Percentiles rank a stretch among this genome's conserved stretches.
phyloP scores from a whole-genome alignment of 2,888 invertebrate species.

The Elegia similella region DNA sequence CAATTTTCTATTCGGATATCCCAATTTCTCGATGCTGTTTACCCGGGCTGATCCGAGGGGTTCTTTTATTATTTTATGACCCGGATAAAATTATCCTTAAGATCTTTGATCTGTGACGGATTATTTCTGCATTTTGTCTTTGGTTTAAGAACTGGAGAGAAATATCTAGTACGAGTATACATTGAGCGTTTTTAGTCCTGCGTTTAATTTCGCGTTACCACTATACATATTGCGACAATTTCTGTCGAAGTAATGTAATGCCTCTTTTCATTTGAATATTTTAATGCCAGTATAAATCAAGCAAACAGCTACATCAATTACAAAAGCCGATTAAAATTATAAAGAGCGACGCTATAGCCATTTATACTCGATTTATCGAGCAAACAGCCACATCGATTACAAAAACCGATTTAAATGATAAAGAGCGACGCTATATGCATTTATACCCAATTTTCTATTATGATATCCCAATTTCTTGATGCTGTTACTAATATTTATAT shows the following conservation, averaged over 20 bases:
- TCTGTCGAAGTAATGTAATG: too few relatives aligned
- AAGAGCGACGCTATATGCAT: neutral
- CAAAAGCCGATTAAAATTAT: neutral
- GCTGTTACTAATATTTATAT: too few relatives aligned
- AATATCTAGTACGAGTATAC: too few relatives aligned
- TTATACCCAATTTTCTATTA: neutral
- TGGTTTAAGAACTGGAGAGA: neutral
- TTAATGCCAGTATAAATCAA: neutral
- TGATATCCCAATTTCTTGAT: conserved; percentile 7
- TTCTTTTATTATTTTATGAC: neutral
- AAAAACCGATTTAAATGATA: neutral
- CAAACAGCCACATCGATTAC: neutral
- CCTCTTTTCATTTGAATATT: neutral
- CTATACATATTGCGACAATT: too few relatives aligned
- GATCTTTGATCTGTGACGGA: neutral
- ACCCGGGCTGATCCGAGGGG: neutral
- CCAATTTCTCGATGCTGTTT: conserved; percentile 11
- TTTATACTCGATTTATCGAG: too few relatives aligned
- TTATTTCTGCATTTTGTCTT: neutral
- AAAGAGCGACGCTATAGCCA: neutral
- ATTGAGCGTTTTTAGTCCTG: too few relatives aligned
- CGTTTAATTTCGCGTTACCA: too few relatives aligned
- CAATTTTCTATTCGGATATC: neutral
- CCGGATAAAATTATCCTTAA: neutral
- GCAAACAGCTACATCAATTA: neutral